phyloP scores from a whole-genome alignment of 2,888 invertebrate species.

The Microlaimidae sp. region DNA sequence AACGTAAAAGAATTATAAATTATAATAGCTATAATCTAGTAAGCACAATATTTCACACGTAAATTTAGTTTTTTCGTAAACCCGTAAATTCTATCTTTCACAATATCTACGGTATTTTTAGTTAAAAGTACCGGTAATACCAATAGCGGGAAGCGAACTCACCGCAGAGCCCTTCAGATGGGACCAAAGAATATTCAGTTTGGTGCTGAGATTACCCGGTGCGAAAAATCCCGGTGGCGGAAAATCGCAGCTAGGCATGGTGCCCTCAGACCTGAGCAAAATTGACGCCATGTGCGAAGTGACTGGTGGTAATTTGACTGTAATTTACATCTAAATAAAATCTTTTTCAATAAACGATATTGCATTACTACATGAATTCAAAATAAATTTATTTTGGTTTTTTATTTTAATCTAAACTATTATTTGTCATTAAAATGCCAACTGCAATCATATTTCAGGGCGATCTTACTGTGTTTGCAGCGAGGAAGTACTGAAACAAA shows the following conservation, averaged over 20 bases:
- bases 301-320: constrained; percentile 65
- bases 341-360: too few species aligned
- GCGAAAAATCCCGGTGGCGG: constrained; percentile 51
- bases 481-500: constrained; percentile 82
- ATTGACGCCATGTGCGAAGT: constrained; percentile 97
- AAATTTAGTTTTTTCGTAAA: too few species aligned
- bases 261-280: constrained; percentile 79
- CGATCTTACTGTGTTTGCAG: constrained; percentile 87
- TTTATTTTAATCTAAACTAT: too few species aligned
- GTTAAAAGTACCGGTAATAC: constrained; percentile 28
- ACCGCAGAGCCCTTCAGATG: constrained; percentile 97
- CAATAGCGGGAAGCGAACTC: constrained; percentile 84
- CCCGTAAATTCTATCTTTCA: too few species aligned
- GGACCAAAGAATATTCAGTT: constrained; percentile 92
- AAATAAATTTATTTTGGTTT: too few species aligned
- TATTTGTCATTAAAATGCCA: too few species aligned
- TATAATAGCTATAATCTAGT: too few species aligned
- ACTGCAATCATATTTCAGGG: constrained; percentile 50
- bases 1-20: too few species aligned
- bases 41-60: too few species aligned
- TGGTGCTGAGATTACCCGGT: constrained; percentile 77
- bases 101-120: neutral
- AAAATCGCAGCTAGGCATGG: constrained; percentile 41
- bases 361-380: too few species aligned
- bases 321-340: too few species aligned